Percentiles rank a stretch among this genome's conserved stretches.
Conservation (phyloP, 2,888 invertebrate genomes). For the Leptinotarsa tumamoca region DNA sequence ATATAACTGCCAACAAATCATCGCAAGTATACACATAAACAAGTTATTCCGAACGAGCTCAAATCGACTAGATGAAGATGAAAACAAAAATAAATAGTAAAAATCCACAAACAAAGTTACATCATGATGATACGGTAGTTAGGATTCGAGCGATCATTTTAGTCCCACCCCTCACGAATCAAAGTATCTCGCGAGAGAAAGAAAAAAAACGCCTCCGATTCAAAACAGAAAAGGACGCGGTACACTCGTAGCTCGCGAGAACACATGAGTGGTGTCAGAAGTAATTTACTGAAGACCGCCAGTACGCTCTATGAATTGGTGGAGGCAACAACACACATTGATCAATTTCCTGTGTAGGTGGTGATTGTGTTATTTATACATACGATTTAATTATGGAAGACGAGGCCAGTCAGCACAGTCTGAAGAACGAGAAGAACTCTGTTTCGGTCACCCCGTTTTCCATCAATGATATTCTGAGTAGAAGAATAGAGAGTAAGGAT, state of each 20-base stretch:
- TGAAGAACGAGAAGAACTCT: constrained; percentile 51
- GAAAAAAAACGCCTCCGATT: constrained; percentile 31
- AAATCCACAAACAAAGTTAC: constrained; percentile 44
- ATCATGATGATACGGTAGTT: constrained; percentile 49
- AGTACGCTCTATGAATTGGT: constrained; percentile 60
- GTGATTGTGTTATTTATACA: constrained; percentile 2
- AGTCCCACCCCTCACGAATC: constrained; percentile 57
- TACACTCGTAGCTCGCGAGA: constrained; percentile 53
- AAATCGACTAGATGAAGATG: constrained; percentile 13
- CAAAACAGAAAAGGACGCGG: constrained; percentile 43
- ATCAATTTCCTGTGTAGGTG: constrained; percentile 19
- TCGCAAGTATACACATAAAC: constrained; percentile 16
- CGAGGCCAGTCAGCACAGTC: constrained; percentile 47
- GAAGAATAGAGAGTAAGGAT: constrained; percentile 62
- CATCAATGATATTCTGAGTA: constrained; percentile 78
- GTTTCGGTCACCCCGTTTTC: constrained; percentile 74
- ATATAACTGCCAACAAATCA: constrained; percentile 17
- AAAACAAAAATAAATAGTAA: constrained; percentile 39
- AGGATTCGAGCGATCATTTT: constrained; percentile 43
- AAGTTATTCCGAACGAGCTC: constrained; percentile 2
- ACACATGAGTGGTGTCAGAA: constrained; percentile 61
- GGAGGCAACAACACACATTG: constrained; percentile 46
- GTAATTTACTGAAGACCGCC: constrained; percentile 58
- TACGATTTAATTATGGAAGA: constrained; percentile 53
- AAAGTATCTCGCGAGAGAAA: constrained; percentile 48